A percentile compares a stretch with the other conserved stretches of the same genome.
Evolutionary conservation across 92 coral and sea anemone genomes (phyloP).

Genomic region (Meandrina meandrites): DNA sequence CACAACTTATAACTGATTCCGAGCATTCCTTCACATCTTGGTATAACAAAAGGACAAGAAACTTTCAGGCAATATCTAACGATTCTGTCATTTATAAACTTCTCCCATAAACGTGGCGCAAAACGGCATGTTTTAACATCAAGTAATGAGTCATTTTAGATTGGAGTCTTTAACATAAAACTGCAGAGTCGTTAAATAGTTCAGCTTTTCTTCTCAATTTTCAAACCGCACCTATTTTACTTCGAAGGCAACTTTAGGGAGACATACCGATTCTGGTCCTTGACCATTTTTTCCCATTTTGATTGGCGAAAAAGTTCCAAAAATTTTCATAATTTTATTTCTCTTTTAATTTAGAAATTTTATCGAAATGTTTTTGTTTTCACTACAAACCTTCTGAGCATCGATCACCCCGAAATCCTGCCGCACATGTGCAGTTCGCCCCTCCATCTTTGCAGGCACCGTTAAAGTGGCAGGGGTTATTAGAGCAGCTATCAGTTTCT

Average conservation of each 20-base stretch:
- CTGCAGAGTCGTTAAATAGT: too few relatives aligned
- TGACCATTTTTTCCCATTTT: too few relatives aligned
- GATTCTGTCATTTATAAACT: neutral
- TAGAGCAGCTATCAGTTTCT: constrained; percentile 20
- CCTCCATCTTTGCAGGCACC: constrained; percentile 21
- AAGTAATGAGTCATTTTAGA: too few relatives aligned
- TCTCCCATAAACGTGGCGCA: neutral
- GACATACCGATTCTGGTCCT: too few relatives aligned
- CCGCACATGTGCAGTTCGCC: constrained; percentile 17
- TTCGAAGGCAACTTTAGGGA: too few relatives aligned
- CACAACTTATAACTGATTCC: constrained; percentile 5
- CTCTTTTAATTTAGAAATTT: neutral
- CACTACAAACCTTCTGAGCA: constrained; percentile 29
- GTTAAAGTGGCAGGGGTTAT: constrained; percentile 27
- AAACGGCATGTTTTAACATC: too few relatives aligned
- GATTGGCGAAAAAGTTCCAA: too few relatives aligned
- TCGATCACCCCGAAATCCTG: constrained; percentile 7
- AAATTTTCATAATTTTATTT: too few relatives aligned
- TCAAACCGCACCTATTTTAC: too few relatives aligned
- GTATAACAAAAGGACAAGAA: neutral
- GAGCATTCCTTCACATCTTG: constrained; percentile 32
- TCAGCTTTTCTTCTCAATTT: too few relatives aligned
- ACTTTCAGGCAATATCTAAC: neutral
- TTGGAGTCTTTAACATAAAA: too few relatives aligned
- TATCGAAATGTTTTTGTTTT: neutral